phyloP scores from a whole-genome alignment of 2,888 invertebrate genomes.

The Clanis bilineata region DNA sequence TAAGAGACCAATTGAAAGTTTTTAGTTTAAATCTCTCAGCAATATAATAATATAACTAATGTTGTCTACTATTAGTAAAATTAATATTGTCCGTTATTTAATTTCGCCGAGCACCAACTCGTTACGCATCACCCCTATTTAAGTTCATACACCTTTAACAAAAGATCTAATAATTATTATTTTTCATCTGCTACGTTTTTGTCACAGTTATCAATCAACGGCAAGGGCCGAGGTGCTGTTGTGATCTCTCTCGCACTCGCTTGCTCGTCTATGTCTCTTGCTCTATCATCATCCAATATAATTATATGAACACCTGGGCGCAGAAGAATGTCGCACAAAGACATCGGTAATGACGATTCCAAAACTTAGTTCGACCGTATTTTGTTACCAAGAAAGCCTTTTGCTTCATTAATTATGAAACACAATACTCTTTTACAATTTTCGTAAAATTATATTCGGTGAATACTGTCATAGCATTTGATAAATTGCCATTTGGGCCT shows the following conservation, averaged over 20 bases:
- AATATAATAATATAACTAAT: background rate
- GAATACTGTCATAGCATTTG: slow-evolving; percentile 75
- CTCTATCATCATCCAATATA: slow-evolving; percentile 65
- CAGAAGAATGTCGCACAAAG: slow-evolving; percentile 82
- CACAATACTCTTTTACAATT: slow-evolving; percentile 77
- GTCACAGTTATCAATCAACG: slow-evolving; percentile 83
- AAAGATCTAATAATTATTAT: slow-evolving; percentile 81
- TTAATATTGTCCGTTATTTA: slow-evolving; percentile 12
- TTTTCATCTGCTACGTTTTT: slow-evolving; percentile 82
- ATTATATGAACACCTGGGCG: slow-evolving; percentile 82
- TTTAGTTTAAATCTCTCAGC: background rate
- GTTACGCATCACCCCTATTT: slow-evolving; percentile 57
- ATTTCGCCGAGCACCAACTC: slow-evolving; percentile 5
- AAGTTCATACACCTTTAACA: slow-evolving; percentile 75
- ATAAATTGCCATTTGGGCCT: slow-evolving; percentile 63
- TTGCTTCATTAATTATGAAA: slow-evolving; percentile 82
- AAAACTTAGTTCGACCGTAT: slow-evolving; percentile 79
- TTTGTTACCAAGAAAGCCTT: slow-evolving; percentile 79
- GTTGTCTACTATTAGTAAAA: background rate
- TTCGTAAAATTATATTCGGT: slow-evolving; percentile 73
- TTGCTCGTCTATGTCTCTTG: slow-evolving; percentile 48
- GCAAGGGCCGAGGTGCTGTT: slow-evolving; percentile 61
- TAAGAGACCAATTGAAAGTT: background rate
- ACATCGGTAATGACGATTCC: slow-evolving; percentile 78
- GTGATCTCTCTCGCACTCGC: slow-evolving; percentile 35